Base-by-base conservation (phyloP, 2,113 vertebrate genomes). In the Seriola quinqueradiata region DNA sequence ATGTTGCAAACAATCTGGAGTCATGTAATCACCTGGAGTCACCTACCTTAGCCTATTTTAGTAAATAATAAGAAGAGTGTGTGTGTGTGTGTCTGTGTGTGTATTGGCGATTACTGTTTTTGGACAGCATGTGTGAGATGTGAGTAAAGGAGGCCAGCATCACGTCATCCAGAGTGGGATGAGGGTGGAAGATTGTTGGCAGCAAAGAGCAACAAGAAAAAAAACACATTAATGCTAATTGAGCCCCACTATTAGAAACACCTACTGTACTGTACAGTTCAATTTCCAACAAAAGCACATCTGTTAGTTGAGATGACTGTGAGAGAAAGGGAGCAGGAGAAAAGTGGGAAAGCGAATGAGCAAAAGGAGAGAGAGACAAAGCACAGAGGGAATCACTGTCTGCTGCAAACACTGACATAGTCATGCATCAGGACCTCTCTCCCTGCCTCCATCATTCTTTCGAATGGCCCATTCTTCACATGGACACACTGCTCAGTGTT, bases 351-450 rank as follows among this genome's bases (percentile, higher is more conserved):
- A 57, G 70, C 75, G 19, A 89, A 75, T 14, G 83, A 85, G 82
- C 64, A 84, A 70, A 89, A 82, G 40, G 69, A 59, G 82, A 77
- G 54, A 63, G 52, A 21, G 70, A 90, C 90, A 92, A 93, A 90
- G 92, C 89, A 92, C 90, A 94, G 84, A 93, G 76, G 71, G 68
- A 79, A 73, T 80, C 89, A 86, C 84, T 94, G 92, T 94, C 71
- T 60, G 50, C 68, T 3, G 38, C 65, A 55, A 91, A 95, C 93
- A 94, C 91, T 92, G 84, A 88, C 86, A 87, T 90, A 93, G 90
- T 94, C 91, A 94, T 83, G 83, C 84, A 76, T 84, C 87, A 69
- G 83, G 83, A 81, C 70, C 84, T 80, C 88, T 4, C 82, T 86
- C 82, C 82, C 90, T 90, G 87, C 87, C 87, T 89, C 87, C 91